Percentiles rank a stretch among this genome's conserved stretches.
phyloP scores from a whole-genome alignment of 1,140 invertebrate genomes.

The Periplaneta americana region DNA sequence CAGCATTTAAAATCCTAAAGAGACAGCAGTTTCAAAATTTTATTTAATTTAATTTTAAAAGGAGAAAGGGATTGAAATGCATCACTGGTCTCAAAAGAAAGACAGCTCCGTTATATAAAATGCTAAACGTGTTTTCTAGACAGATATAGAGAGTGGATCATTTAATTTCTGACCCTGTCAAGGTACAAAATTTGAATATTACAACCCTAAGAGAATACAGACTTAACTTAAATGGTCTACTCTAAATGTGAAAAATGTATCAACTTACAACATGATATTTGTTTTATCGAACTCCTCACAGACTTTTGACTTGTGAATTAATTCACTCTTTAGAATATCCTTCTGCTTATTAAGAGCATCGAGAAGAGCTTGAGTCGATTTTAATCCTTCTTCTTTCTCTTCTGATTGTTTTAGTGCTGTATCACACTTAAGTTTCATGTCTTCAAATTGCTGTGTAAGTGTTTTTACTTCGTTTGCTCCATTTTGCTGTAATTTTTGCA shows the following conservation, averaged over 20 bases:
- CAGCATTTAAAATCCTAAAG: no score
- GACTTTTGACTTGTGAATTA: neutral
- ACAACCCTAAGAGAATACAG: no score
- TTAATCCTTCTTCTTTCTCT: neutral
- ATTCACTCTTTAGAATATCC: neutral
- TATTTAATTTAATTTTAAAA: no score
- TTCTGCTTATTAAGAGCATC: neutral
- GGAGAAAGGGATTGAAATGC: no score
- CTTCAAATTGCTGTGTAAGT: neutral
- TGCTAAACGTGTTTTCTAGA: no score
- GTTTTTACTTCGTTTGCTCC: neutral
- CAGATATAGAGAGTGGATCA: no score
- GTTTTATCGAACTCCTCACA: neutral
- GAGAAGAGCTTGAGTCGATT: neutral
- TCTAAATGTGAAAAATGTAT: neutral
- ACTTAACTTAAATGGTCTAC: no score
- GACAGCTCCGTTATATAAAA: no score
- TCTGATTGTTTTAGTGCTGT: neutral
- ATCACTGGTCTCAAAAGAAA: no score
- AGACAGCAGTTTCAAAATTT: no score
- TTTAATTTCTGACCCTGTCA: no score
- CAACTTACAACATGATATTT: neutral
- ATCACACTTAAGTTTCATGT: neutral
- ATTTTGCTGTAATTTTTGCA: neutral
- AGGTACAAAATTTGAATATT: no score